Percentiles rank a stretch among this genome's conserved stretches.
These are phyloP conservation scores for Sycophila texana DNA, from an alignment of 2,888 invertebrate genomes.

Conservation along the genomic window DNA sequence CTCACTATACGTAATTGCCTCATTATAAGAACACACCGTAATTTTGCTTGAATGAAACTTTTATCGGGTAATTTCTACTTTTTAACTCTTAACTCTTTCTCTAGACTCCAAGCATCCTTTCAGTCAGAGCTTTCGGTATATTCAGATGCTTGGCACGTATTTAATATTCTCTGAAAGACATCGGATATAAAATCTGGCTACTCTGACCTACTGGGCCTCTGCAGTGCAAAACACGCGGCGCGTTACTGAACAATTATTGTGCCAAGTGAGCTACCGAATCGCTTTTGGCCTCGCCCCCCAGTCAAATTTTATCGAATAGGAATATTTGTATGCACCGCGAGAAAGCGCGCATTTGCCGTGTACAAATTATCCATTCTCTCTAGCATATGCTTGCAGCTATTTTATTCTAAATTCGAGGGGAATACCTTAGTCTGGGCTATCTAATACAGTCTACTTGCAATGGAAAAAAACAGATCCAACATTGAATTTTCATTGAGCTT, in stretches of 20 bases:
- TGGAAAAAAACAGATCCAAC: no score
- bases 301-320: conserved; percentile 13
- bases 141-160: conserved; percentile 32
- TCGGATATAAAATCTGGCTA: neutral
- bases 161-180: conserved; percentile 38
- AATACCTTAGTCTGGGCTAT: no score
- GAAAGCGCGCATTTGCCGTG: neutral
- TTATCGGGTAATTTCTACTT: no score
- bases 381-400: conserved; percentile 1
- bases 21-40: no score
- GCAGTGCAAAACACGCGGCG: neutral
- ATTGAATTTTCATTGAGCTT: neutral
- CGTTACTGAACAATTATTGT: conserved; percentile 1
- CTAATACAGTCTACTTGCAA: no score
- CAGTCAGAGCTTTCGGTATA: neutral
- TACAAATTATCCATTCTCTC: conserved; percentile 16
- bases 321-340: conserved; percentile 2
- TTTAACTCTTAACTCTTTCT: conserved; percentile 8
- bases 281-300: neutral
- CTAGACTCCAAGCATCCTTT: neutral
- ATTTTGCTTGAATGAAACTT: no score
- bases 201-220: neutral
- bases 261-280: neutral
- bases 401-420: neutral
- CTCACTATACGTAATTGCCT: no score